Evolutionary conservation across 2,797 vertebrate genomes (phyloP).

Genomic region (Oreonectes daqikongensis): DNA sequence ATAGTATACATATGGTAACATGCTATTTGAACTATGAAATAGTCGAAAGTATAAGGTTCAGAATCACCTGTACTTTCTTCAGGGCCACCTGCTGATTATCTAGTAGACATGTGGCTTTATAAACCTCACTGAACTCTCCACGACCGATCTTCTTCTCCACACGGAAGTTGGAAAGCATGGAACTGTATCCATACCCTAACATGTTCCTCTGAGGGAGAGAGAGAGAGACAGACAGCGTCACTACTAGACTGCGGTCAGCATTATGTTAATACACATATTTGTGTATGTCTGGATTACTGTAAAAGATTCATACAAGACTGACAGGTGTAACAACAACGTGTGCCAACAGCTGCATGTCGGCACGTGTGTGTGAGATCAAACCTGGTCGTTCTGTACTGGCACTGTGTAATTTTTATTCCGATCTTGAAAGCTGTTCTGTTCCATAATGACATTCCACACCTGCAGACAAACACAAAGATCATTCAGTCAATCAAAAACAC

Average conservation of each 20-base stretch:
- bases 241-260: neutral
- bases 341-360: neutral
- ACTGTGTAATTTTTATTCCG: constrained; percentile 81
- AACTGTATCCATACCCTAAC: constrained; percentile 78
- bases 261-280: neutral
- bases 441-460: constrained; percentile 85
- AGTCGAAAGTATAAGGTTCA: neutral
- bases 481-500: constrained; percentile 3
- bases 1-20: no score
- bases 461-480: constrained; percentile 28
- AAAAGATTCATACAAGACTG: constrained; percentile 24
- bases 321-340: neutral
- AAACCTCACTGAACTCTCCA: constrained; percentile 94
- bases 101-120: constrained; percentile 88
- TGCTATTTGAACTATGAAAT: no score
- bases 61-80: constrained; percentile 91
- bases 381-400: constrained; percentile 78
- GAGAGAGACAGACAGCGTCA: neutral
- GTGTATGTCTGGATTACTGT: neutral
- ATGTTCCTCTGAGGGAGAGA: constrained; percentile 20
- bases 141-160: constrained; percentile 93
- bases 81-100: constrained; percentile 88
- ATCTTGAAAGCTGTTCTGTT: constrained; percentile 83
- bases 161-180: constrained; percentile 85
- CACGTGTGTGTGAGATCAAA: constrained; percentile 52